A percentile compares a stretch with the other conserved stretches of the same genome.
These are phyloP conservation scores for Epiblema foenella DNA, from an alignment of 2,888 invertebrate genomes.

Conservation along the genomic window DNA sequence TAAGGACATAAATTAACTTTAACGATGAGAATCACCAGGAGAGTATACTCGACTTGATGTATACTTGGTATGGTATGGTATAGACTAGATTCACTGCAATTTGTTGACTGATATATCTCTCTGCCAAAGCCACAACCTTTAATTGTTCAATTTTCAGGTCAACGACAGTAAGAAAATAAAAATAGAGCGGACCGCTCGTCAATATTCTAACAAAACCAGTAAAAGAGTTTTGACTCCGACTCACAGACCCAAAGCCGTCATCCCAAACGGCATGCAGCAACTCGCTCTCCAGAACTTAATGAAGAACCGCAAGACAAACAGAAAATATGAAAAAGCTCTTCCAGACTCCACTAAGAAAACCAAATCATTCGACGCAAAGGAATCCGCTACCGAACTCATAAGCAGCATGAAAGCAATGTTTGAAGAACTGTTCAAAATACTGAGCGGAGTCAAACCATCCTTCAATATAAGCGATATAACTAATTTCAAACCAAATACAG, in stretches of 20 bases:
- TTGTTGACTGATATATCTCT: too few species aligned
- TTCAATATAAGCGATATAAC: conserved; percentile 14
- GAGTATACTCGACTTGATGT: too few species aligned
- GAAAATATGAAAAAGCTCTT: conserved; percentile 52
- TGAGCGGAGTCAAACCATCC: conserved; percentile 56
- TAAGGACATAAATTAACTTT: too few species aligned
- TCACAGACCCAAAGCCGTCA: conserved; percentile 62
- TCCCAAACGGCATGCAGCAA: conserved; percentile 58
- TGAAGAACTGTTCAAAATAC: conserved; percentile 56
- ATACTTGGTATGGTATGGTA: too few species aligned
- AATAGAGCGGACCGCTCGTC: conserved; percentile 54
- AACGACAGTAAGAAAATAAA: conserved; percentile 54
- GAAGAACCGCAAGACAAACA: conserved; percentile 54
- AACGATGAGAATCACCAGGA: too few species aligned
- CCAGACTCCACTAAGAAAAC: conserved; percentile 62
- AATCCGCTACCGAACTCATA: conserved; percentile 45
- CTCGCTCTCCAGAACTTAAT: conserved; percentile 40
- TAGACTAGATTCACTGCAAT: too few species aligned
- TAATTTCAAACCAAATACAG: not conserved
- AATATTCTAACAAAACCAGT: conserved; percentile 58
- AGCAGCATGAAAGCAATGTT: conserved; percentile 60
- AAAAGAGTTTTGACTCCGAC: conserved; percentile 60
- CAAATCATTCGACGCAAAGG: conserved; percentile 48
- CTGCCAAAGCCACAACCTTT: not conserved
- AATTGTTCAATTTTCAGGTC: conserved; percentile 51